These are phyloP conservation scores for Athetis lepigone DNA, from an alignment of 2,888 invertebrate genomes.

Conservation along the genomic window DNA sequence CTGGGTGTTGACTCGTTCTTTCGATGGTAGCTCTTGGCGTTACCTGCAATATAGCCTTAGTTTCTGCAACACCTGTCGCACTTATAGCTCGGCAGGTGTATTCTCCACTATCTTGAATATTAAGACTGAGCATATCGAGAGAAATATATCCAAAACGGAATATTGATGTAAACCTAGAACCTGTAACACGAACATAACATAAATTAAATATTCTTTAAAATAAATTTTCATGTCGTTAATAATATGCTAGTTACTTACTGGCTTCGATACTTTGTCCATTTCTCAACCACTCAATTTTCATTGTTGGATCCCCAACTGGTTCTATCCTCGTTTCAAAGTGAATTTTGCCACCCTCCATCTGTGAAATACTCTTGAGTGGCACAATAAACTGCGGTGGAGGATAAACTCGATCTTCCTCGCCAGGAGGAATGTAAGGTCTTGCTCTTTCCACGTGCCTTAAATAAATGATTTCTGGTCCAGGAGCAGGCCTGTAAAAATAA, in stretches of 20 bases:
- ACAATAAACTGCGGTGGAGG: slow-evolving; percentile 98
- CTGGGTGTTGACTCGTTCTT: slow-evolving; percentile 97
- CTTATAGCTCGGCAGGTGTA: slow-evolving; percentile 97
- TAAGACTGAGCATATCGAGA: slow-evolving; percentile 96
- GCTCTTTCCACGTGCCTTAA: slow-evolving; percentile 97
- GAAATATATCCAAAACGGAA: slow-evolving; percentile 99
- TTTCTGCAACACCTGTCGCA: slow-evolving; percentile 96
- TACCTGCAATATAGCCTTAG: slow-evolving; percentile 95
- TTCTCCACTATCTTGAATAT: slow-evolving; percentile 96
- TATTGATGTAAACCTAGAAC: slow-evolving; percentile 98
- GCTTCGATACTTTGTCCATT: slow-evolving; percentile 97
- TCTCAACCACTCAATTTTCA: slow-evolving; percentile 98
- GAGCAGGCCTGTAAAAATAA: slow-evolving; percentile 92
- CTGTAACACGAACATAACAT: slow-evolving; percentile 86
- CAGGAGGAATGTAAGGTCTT: slow-evolving; percentile 94
- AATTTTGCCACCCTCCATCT: slow-evolving; percentile 97
- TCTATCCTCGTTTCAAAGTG: slow-evolving; percentile 99
- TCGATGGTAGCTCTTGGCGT: slow-evolving; percentile 96
- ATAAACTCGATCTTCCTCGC: slow-evolving; percentile 96
- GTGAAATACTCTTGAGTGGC: slow-evolving; percentile 95
- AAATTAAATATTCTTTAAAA: not conserved
- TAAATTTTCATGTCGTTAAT: not conserved
- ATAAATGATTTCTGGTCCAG: slow-evolving; percentile 98
- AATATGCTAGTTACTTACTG: slow-evolving; percentile 91
- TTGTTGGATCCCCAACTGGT: slow-evolving; percentile 98